Conservation (phyloP, 2,888 invertebrate species). For the Marasmarcha lunaedactyla region DNA sequence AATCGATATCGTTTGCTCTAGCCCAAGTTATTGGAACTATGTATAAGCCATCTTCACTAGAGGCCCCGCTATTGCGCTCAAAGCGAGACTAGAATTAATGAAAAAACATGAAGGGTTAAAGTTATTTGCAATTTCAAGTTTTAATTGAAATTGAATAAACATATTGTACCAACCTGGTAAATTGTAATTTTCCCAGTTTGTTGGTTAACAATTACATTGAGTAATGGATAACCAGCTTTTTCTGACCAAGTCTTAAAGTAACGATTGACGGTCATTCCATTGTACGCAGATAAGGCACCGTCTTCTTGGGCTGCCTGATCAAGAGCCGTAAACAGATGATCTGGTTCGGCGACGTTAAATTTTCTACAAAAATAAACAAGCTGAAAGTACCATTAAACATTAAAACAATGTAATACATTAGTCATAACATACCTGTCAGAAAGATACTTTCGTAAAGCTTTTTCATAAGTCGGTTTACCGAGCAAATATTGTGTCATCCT, state of each 20-base stretch:
- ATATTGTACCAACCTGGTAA: no score
- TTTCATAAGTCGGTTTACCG: constrained; percentile 58
- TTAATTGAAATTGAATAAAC: no score
- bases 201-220: constrained; percentile 58
- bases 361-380: constrained; percentile 21
- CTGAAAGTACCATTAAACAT: background rate
- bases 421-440: constrained; percentile 36
- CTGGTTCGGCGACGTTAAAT: constrained; percentile 56
- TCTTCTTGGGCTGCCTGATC: constrained; percentile 38
- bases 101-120: background rate
- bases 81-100: constrained; percentile 34
- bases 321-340: constrained; percentile 59
- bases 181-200: constrained; percentile 36
- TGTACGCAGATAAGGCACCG: constrained; percentile 30
- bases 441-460: constrained; percentile 68
- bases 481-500: constrained; percentile 78
- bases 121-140: background rate
- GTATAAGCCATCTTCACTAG: constrained; percentile 30
- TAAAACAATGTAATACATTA: background rate
- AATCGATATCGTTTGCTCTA: constrained; percentile 39
- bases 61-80: constrained; percentile 33
- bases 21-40: constrained; percentile 59
- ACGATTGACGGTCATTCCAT: constrained; percentile 34
- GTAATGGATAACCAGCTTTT: constrained; percentile 71
- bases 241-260: constrained; percentile 74